Base-by-base conservation (phyloP, 1,140 invertebrate genomes). In the Pemphigus obesinymphae region DNA sequence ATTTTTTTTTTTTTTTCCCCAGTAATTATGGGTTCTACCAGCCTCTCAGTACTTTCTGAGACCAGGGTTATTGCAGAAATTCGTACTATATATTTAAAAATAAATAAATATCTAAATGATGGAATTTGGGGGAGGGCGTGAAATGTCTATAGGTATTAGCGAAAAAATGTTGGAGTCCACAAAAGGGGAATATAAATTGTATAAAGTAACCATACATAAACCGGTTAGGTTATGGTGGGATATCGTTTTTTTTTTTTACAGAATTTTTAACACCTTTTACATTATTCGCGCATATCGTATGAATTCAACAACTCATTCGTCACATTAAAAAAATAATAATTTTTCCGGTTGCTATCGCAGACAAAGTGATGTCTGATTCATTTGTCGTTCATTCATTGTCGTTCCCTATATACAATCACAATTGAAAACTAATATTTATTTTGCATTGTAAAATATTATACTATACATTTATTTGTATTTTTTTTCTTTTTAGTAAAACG, bases 341-440 rank as follows among this genome's bases (percentile, higher is more conserved):
- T 1, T 23, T 20, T 37, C 31, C 15, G 58, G 5, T 20, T 17
- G 58, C 31, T 6, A 17, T 37, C 61, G 37, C 43, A 45, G 63
- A 68, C 31, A n/a, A 68, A 10, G 7, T 20, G 26, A 20, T 15
- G 13, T 31, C 26, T 63, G 26, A 3, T 10, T 17, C 4, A 1
- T n/a, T 20, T 17, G 4, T 17, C 48, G 11, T 17, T 17, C 20
- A 10, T 26, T 20, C 4, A 26, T 53, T 53, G 2, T n/a, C 17
- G 7, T 29, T 26, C 5, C n/a, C 6, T 26, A 8, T 10, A 45
- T 23, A 1, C 13, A 2, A 26, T 70, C 40, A 45, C 40, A 26
- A 70, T 70, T 17, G 68, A 70, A 70, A 45, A 70, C 68, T 45
- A 70, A 70, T 70, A 70, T 70, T 70, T 70, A 70, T 70, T 70